Conservation (phyloP, 2,797 vertebrate genomes). For the Cossypha caffra region DNA sequence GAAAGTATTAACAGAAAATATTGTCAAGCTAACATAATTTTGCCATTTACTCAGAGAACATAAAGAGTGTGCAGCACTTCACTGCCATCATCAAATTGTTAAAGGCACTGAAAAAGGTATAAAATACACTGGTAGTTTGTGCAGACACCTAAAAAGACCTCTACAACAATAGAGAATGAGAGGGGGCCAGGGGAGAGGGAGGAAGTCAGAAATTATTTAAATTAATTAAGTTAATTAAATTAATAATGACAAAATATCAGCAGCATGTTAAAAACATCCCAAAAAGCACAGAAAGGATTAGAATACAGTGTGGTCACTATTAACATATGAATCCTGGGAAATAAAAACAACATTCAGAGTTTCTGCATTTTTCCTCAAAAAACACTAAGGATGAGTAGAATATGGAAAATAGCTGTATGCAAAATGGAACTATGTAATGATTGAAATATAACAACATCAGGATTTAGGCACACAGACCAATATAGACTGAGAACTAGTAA, state of each 20-base stretch:
- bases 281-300: background rate
- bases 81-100: background rate
- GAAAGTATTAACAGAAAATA: background rate
- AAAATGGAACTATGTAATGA: background rate
- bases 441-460: background rate
- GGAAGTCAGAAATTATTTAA: background rate
- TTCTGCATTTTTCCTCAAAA: background rate
- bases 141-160: background rate
- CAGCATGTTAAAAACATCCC: background rate
- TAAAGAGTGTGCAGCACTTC: background rate
- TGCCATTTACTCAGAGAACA: background rate
- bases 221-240: background rate
- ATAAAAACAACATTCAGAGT: background rate
- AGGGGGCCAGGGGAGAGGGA: no score
- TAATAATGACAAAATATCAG: background rate
- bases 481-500: background rate
- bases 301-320: background rate
- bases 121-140: background rate
- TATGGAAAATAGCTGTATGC: background rate
- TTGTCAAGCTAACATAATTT: background rate
- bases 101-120: background rate
- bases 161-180: background rate
- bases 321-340: background rate
- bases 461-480: background rate
- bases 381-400: background rate